Evolutionary conservation across 2,113 vertebrate genomes (phyloP).

Genomic region (Piprites chloris): DNA sequence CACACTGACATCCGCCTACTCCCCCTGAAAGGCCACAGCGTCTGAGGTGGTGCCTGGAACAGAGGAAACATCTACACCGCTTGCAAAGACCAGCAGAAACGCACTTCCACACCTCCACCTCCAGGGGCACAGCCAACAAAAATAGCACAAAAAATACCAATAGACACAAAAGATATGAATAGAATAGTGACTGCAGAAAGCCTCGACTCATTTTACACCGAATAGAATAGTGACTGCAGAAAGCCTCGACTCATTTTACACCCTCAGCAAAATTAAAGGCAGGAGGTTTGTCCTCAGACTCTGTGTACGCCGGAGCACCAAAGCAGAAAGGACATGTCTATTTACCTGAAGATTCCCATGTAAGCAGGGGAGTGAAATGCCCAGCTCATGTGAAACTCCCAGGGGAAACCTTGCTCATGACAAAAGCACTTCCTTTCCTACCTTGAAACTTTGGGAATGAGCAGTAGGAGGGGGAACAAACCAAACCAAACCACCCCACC

Average conservation of each 20-base stretch:
- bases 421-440: not conserved
- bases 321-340: not conserved
- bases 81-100: not conserved
- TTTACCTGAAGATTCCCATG: conserved; percentile 19
- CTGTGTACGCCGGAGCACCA: not conserved
- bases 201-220: conserved; percentile 31
- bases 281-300: conserved; percentile 19
- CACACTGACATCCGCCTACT: not conserved
- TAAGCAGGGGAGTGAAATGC: not conserved
- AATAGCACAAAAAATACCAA: no score
- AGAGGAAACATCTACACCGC: not conserved
- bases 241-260: conserved; percentile 34
- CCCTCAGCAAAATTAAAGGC: conserved; percentile 53
- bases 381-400: not conserved
- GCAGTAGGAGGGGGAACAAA: not conserved
- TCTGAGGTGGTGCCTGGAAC: not conserved
- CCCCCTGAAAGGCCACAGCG: not conserved
- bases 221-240: not conserved
- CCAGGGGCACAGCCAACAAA: conserved; percentile 42
- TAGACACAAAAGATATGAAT: conserved; percentile 53
- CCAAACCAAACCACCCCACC: not conserved
- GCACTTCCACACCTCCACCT: conserved; percentile 20
- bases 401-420: not conserved
- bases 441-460: not conserved
- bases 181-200: conserved; percentile 16